These are phyloP conservation scores for Nasonia vitripennis DNA, from an alignment of 1,140 invertebrate species.

Conservation along the genomic window DNA sequence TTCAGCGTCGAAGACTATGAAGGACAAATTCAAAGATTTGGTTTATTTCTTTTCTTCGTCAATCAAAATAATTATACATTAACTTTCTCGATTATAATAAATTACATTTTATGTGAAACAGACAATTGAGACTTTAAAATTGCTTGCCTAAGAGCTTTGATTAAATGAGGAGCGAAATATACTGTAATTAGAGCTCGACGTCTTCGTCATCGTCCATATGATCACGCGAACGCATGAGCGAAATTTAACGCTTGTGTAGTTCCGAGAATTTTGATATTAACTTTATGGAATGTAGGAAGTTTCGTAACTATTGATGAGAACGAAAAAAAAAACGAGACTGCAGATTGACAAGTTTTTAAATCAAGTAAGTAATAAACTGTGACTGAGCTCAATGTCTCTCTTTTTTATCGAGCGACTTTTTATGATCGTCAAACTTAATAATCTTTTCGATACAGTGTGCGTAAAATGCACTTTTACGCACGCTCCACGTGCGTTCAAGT, in stretches of 20 bases:
- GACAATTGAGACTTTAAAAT: background rate
- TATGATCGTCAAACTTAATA: background rate
- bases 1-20: conserved; percentile 90
- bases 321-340: background rate
- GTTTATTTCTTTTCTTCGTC: background rate
- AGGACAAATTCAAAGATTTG: conserved; percentile 42
- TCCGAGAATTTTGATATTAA: background rate
- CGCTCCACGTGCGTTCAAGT: no score
- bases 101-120: background rate
- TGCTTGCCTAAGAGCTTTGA: background rate
- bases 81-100: background rate
- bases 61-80: background rate
- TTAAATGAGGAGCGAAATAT: background rate
- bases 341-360: background rate
- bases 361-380: background rate
- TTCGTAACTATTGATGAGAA: background rate
- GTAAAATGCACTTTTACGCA: no score
- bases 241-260: background rate
- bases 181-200: conserved; percentile 5
- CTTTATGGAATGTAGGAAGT: background rate
- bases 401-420: background rate
- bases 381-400: no score
- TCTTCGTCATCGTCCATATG: background rate
- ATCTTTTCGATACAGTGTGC: no score
- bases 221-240: background rate